Evolutionary conservation across 2,113 vertebrate species (phyloP), one percentile per base, ranked within the genome.

Genomic region (Grammomys surdaster): DNA sequence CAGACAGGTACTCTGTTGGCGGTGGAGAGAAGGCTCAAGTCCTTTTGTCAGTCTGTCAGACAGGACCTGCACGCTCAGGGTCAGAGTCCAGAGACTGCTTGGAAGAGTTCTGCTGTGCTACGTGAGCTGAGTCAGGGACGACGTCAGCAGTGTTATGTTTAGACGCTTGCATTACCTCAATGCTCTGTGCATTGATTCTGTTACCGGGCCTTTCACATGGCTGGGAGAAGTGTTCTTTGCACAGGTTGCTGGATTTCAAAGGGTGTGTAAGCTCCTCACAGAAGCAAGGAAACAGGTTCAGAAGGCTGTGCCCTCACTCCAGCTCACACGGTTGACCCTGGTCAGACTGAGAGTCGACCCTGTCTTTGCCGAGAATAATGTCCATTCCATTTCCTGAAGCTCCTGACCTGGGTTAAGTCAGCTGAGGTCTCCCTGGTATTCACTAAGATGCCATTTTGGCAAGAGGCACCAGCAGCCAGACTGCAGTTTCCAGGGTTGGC

Each of bases 351-450:
- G 60, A n/a, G 63, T 28, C 0, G 2, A 67, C 48, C 28, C 58
- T 1, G 0, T 54, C 7, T 91, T 63, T 76, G 9, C 86, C 7
- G 31, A 73, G 46, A 36, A 56, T 1, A 0, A 20, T 7, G 43
- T 1, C 14, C 13, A 22, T 31, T n/a, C 76, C 48, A 3, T 46
- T 76, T 48, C n/a, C 6, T 36, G 14, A 31, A 24, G 16, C 8
- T 19, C 33, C 51, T 69, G 36, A 51, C 0, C 36, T 75, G 33
- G 81, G 9, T n/a, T 12, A 7, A 28, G 51, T 33, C 43, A 0
- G 1, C 3, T 1, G 5, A 78, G 40, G 56, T 5, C 46, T 46
- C 19, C 9, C 26, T 1, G 9, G 76, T 3, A 0, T 7, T 58
- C 19, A 11, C 9, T 12, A 1, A 8, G 22, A 11, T 7, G 8